Conservation (phyloP, 2,797 vertebrate genomes). For the Gephyroberyx darwinii region DNA sequence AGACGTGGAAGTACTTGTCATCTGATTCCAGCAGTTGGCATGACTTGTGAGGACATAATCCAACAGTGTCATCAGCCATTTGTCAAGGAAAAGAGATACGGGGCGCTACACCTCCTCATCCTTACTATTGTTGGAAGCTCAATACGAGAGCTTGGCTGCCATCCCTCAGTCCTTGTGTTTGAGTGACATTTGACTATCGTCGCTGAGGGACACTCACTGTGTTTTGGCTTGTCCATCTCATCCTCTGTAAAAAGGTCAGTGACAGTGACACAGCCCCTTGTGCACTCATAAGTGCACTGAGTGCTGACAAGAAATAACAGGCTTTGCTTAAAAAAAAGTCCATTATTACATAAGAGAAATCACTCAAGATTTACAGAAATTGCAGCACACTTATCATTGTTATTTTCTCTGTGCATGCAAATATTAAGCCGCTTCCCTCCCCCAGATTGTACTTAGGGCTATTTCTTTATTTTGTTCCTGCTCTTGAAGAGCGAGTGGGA, state of each 20-base stretch:
- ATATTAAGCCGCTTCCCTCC: slow-evolving; percentile 56
- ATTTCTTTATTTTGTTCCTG: slow-evolving; percentile 47
- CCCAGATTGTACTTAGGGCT: slow-evolving; percentile 59
- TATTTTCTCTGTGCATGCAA: slow-evolving; percentile 53
- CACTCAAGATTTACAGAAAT: slow-evolving; percentile 57
- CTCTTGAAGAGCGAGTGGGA: slow-evolving; percentile 50
- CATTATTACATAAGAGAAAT: slow-evolving; percentile 62
- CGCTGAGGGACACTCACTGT: slow-evolving; percentile 38
- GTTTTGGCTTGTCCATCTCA: slow-evolving; percentile 52
- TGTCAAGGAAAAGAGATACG: slow-evolving; percentile 57
- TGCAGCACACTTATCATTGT: slow-evolving; percentile 51
- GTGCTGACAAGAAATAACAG: slow-evolving; percentile 58
- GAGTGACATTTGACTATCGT: slow-evolving; percentile 65
- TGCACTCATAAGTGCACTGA: slow-evolving; percentile 44
- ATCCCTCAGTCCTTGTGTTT: slow-evolving; percentile 37
- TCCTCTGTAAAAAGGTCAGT: slow-evolving; percentile 64
- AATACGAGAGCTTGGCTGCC: slow-evolving; percentile 39
- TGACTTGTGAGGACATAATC: slow-evolving; percentile 71
- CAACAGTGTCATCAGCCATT: slow-evolving; percentile 71
- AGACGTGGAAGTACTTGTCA: slow-evolving; percentile 63
- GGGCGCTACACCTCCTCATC: slow-evolving; percentile 35
- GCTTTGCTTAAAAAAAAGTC: slow-evolving; percentile 29
- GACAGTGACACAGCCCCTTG: slow-evolving; percentile 37
- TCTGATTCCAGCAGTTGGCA: slow-evolving; percentile 69
- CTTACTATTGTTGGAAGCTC: slow-evolving; percentile 53